Base-by-base conservation (phyloP, 2,888 invertebrate species). In the Phengaris arion region DNA sequence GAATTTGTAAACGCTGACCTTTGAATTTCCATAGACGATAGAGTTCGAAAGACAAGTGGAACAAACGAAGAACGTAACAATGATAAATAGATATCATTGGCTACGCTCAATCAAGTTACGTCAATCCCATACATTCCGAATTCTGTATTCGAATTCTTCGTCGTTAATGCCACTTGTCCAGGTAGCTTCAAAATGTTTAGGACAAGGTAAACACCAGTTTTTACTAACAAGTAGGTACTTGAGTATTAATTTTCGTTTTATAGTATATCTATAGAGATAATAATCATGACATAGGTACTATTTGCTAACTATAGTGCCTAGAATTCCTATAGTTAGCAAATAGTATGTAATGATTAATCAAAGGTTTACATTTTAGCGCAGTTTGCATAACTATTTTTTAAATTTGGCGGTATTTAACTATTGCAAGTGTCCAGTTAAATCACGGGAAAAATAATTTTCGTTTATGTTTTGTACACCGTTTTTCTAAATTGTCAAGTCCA, bases 31-130 rank as follows among this genome's bases (percentile, higher is more conserved):
- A 64, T 10, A 64, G 64, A 64, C 64, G 35, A 64, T 45, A 64
- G 64, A 64, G 64, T 64, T 64, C 45, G 35, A 64, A 64, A 64
- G 64, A 64, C 64, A 64, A 45, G 64, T 64, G 35, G 64, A 64
- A 64, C 52, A 52, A 52, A 52, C 13, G 64, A 64, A 35, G 35
- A 12, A 64, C 64, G 64, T 35, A 64, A 45, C 35, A 64, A 35
- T 64, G 35, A 64, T 64, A 9, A 64, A 64, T 64, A 64, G 64
- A 64, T 64, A 64, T 45, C 12, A 35, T 64, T 64, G 64, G 35
- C 64, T 35, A 64, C 64, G 64, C 64, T 64, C 13, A 35, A 64
- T 64, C 35, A 64, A 35, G 64, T 64, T 64, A 64, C 64, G 35
- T 45, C 35, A 64, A 22, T 22, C 10, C 52, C 6, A 3, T 64